phyloP scores from a whole-genome alignment of 1,140 invertebrate genomes.

The Cepaea nemoralis region DNA sequence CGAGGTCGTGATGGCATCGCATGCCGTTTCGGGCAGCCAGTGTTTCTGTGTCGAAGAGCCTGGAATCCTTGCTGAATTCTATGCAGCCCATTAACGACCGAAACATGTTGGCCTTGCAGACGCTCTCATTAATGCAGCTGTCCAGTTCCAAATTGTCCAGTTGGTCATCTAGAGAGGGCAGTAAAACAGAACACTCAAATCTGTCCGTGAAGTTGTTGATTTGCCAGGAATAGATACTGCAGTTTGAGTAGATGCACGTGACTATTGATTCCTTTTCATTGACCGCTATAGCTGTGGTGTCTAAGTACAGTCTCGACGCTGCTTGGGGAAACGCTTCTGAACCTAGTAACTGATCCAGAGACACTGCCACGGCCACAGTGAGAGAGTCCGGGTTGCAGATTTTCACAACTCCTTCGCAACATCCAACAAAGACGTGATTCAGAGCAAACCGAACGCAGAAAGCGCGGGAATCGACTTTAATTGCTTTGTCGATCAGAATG shows the following conservation, averaged over 20 bases:
- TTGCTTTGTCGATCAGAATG: constrained; percentile 33
- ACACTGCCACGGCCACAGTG: not conserved
- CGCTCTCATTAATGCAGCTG: not conserved
- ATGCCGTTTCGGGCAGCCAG: not conserved
- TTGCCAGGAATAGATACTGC: constrained; percentile 32
- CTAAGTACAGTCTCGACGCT: not conserved
- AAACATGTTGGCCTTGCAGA: not conserved
- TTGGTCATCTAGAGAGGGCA: not conserved
- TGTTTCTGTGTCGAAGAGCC: not conserved
- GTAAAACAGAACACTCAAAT: constrained; percentile 21
- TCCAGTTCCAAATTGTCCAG: not conserved
- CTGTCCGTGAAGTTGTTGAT: not conserved
- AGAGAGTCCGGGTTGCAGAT: constrained; percentile 36
- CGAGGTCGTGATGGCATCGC: not conserved
- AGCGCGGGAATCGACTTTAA: constrained; percentile 13
- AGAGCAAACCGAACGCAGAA: constrained; percentile 20
- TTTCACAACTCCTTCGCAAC: constrained; percentile 29
- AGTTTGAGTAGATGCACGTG: constrained; percentile 27
- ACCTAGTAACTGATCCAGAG: constrained; percentile 11
- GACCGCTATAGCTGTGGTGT: constrained; percentile 11
- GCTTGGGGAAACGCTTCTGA: not conserved
- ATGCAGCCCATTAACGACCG: constrained; percentile 23
- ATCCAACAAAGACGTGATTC: constrained; percentile 27
- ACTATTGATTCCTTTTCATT: constrained; percentile 32
- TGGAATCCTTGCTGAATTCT: not conserved